These are phyloP conservation scores for Poeciliopsis infans DNA, from an alignment of 2,797 vertebrate species.

Conservation along the genomic window DNA sequence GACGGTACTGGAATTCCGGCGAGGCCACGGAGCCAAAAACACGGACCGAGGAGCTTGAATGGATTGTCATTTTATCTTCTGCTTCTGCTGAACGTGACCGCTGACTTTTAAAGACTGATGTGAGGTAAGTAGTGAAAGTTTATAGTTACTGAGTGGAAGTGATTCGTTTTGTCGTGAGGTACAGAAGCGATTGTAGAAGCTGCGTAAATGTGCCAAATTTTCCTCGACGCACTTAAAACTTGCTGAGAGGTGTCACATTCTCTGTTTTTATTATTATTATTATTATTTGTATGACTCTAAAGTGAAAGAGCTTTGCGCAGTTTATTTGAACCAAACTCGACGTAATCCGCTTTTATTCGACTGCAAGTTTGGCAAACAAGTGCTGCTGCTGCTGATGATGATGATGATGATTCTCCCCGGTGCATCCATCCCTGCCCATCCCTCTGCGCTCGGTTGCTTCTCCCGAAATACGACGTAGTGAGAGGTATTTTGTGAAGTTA, in stretches of 20 bases:
- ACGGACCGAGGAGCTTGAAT: slow-evolving; percentile 62
- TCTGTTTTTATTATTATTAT: background rate
- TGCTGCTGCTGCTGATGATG: slow-evolving; percentile 19
- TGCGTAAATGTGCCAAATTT: slow-evolving; percentile 4
- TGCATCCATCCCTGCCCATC: slow-evolving; percentile 59
- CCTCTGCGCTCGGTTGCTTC: slow-evolving; percentile 36
- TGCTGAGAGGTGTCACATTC: background rate
- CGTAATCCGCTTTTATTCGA: slow-evolving; percentile 9
- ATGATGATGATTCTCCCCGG: background rate
- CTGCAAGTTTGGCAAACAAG: slow-evolving; percentile 52
- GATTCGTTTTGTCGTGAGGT: background rate
- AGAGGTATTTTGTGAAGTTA: slow-evolving; percentile 24
- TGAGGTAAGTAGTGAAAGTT: slow-evolving; percentile 68
- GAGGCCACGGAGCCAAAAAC: slow-evolving; percentile 48
- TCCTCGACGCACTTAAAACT: slow-evolving; percentile 35
- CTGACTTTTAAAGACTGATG: slow-evolving; percentile 26
- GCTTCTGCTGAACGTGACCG: slow-evolving; percentile 24
- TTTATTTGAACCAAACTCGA: background rate
- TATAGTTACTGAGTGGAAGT: background rate
- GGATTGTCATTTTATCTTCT: slow-evolving; percentile 62
- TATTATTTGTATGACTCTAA: background rate
- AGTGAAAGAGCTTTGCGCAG: background rate
- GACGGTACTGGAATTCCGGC: slow-evolving; percentile 7
- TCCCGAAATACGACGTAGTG: slow-evolving; percentile 3
- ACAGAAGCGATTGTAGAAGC: background rate